phyloP scores from a whole-genome alignment of 2,888 invertebrate genomes.

The Eurytoma californica region DNA sequence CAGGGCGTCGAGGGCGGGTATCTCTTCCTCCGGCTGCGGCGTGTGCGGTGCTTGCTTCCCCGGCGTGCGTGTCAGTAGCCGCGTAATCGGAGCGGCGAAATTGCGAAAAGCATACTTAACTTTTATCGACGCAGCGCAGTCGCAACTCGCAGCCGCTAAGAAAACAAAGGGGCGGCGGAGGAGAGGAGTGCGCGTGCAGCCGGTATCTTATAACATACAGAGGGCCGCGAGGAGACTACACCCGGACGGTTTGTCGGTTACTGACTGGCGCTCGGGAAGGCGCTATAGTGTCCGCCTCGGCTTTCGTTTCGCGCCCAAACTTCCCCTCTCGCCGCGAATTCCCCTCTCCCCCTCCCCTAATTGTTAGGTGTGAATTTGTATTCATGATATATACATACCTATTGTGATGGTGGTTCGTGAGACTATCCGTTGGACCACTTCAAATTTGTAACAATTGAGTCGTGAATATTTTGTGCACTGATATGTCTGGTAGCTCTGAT shows the following conservation, averaged over 20 bases:
- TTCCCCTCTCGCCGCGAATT: conserved; percentile 6
- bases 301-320: conserved; percentile 47
- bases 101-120: conserved; percentile 24
- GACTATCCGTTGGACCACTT: too few species aligned
- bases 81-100: not conserved
- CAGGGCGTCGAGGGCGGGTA: too few species aligned
- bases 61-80: not conserved
- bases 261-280: not conserved
- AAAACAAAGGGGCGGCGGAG: not conserved
- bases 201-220: too few species aligned
- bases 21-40: too few species aligned
- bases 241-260: not conserved
- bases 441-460: too few species aligned
- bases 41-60: too few species aligned
- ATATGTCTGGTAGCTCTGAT: too few species aligned
- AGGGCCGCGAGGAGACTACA: not conserved
- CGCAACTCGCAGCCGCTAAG: not conserved
- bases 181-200: not conserved
- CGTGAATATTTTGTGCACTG: too few species aligned
- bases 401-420: not conserved
- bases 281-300: too few species aligned
- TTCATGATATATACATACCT: not conserved
- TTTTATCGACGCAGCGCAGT: not conserved
- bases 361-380: not conserved
- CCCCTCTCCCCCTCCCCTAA: not conserved